Percentiles rank a stretch among this genome's conserved stretches.
Conservation (phyloP, 92 coral and sea anemone genomes). For the Virgularia gustaviana region DNA sequence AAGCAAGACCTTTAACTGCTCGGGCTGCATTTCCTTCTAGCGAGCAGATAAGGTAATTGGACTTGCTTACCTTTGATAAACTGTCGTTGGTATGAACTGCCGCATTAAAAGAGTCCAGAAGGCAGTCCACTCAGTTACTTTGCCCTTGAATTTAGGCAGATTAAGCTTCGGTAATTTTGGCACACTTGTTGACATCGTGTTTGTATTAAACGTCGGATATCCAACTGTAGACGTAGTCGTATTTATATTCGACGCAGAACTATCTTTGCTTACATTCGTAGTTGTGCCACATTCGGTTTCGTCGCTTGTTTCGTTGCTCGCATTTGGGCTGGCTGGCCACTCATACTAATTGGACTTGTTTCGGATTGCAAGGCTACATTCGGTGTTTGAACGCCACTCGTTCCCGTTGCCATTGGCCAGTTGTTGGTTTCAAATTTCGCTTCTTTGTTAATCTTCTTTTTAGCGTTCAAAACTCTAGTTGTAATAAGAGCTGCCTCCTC, state of each 20-base stretch:
- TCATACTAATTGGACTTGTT: too few species aligned
- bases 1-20: background rate
- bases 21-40: constrained; percentile 1
- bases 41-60: constrained; percentile 2
- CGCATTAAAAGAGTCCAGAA: constrained; percentile 11
- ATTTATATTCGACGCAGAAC: background rate
- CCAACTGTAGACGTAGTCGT: background rate
- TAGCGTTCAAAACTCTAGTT: background rate
- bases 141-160: background rate
- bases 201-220: background rate
- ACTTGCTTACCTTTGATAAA: background rate
- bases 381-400: background rate
- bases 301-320: too few species aligned
- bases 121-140: background rate
- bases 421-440: background rate
- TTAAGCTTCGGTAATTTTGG: background rate
- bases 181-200: background rate
- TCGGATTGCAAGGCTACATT: too few species aligned
- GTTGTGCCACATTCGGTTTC: too few species aligned
- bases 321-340: too few species aligned
- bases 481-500: background rate
- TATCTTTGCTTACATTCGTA: too few species aligned
- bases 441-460: background rate
- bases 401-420: background rate
- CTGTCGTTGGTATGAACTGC: background rate